Evolutionary conservation across 2,888 invertebrate species (phyloP).

Genomic region (Busseola fusca): DNA sequence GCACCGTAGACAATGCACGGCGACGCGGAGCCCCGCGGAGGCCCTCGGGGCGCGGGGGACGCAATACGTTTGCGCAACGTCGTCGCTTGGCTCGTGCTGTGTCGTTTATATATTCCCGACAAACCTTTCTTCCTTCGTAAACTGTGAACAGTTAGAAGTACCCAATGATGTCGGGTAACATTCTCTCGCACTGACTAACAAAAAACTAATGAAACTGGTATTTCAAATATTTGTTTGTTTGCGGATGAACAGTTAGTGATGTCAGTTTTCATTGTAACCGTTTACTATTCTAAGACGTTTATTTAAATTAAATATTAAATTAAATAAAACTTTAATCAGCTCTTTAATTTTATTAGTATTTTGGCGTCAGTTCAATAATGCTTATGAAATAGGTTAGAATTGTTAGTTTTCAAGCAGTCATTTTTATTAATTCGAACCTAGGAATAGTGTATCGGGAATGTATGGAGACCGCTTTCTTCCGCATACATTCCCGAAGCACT

Average conservation of each 20-base stretch:
- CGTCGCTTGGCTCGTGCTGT: slow-evolving; percentile 50
- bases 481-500: no score
- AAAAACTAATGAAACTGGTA: slow-evolving; percentile 13
- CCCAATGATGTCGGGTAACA: slow-evolving; percentile 13
- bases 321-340: no score
- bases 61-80: slow-evolving; percentile 50
- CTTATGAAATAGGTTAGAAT: no score
- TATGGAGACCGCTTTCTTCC: no score
- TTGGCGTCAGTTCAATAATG: no score
- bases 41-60: neutral
- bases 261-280: neutral
- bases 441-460: no score
- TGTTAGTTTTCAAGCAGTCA: no score
- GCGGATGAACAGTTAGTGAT: neutral
- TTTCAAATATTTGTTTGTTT: slow-evolving; percentile 17
- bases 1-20: slow-evolving; percentile 34
- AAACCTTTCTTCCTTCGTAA: slow-evolving; percentile 24
- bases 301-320: neutral
- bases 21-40: slow-evolving; percentile 6
- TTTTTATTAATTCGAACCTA: no score
- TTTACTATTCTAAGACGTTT: neutral
- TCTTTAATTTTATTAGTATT: no score
- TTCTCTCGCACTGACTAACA: slow-evolving; percentile 42
- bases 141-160: slow-evolving; percentile 3
- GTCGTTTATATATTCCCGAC: slow-evolving; percentile 24